phyloP scores from a whole-genome alignment of 2,888 invertebrate genomes.

The Physocephala rufipes region DNA sequence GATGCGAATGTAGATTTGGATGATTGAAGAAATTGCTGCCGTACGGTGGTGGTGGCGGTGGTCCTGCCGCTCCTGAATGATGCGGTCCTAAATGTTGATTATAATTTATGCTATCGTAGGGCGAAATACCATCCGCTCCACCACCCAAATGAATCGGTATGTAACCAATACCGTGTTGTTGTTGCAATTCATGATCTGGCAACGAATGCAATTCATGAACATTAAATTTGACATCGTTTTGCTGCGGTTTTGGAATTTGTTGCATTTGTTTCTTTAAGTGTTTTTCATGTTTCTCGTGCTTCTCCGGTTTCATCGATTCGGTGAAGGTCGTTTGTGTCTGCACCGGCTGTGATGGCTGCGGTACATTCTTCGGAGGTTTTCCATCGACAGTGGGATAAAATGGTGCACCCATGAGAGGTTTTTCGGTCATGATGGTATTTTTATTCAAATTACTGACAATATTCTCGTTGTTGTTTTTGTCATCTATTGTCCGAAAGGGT shows the following conservation, averaged over 20 bases:
- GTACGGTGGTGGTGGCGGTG: constrained; percentile 52
- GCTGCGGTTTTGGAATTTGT: constrained; percentile 48
- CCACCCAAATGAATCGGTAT: constrained; percentile 46
- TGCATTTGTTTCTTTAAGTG: constrained; percentile 54
- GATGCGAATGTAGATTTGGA: constrained; percentile 44
- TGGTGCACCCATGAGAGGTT: constrained; percentile 43
- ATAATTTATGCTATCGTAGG: constrained; percentile 61
- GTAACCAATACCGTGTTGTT: constrained; percentile 37
- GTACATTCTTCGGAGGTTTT: constrained; percentile 57
- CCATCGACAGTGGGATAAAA: constrained; percentile 65
- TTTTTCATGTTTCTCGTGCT: constrained; percentile 57
- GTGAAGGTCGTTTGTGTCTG: constrained; percentile 47
- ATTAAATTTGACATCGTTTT: constrained; percentile 61
- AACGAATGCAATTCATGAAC: constrained; percentile 58
- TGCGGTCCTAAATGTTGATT: constrained; percentile 58
- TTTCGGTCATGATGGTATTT: constrained; percentile 45
- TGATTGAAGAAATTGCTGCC: constrained; percentile 62
- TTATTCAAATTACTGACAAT: constrained; percentile 41
- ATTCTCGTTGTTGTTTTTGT: constrained; percentile 46
- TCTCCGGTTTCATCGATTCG: constrained; percentile 43
- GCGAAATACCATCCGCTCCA: constrained; percentile 56
- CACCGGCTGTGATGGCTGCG: not conserved
- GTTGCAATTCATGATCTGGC: constrained; percentile 51
- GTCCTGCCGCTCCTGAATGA: constrained; percentile 43
- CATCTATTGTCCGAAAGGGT: no score